phyloP scores from a whole-genome alignment of 2,113 vertebrate species.

The Illadopsis cleaveri region DNA sequence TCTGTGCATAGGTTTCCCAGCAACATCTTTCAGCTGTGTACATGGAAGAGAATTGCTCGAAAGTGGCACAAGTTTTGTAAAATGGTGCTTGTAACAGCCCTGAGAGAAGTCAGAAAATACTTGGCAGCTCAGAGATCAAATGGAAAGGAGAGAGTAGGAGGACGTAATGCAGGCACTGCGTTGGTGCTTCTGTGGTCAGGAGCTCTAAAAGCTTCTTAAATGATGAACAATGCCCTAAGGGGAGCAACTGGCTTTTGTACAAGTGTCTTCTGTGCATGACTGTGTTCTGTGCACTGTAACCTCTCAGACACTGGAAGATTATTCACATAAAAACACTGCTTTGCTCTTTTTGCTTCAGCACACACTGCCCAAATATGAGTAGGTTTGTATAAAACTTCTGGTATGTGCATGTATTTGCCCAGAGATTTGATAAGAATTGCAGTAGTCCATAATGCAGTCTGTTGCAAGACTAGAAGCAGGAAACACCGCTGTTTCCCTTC shows the following conservation, averaged over 20 bases:
- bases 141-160: neutral
- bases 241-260: neutral
- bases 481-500: neutral
- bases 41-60: neutral
- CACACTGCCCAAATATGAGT: neutral
- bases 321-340: neutral
- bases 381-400: neutral
- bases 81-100: neutral
- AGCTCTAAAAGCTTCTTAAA: neutral
- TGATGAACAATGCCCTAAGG: neutral
- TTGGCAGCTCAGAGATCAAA: neutral
- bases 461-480: neutral
- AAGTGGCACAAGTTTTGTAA: neutral
- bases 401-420: neutral
- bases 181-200: neutral
- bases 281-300: neutral
- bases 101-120: neutral
- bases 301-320: neutral
- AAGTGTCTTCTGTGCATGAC: neutral
- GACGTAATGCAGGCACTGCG: rapidly evolving
- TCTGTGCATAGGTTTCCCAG: neutral
- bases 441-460: neutral
- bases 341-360: neutral
- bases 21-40: neutral
- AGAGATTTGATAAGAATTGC: neutral